Conservation (phyloP, 2,888 invertebrate species). For the Lasioglossum vierecki region DNA sequence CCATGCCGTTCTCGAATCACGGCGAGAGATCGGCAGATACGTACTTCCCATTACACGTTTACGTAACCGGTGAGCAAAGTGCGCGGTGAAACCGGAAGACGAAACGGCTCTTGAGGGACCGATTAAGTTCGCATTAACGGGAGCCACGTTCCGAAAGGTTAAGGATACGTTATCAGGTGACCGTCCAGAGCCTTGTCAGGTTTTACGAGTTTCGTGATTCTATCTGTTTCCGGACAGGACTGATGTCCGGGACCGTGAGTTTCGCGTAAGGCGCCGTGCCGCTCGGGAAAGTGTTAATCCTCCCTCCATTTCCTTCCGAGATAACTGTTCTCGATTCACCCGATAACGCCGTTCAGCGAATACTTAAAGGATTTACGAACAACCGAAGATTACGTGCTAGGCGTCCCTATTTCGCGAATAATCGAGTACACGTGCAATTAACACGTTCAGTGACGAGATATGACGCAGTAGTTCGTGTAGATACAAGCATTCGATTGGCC, state of each 20-base stretch:
- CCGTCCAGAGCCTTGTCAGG: background rate
- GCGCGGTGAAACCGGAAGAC: slow-evolving; percentile 1
- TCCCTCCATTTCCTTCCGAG: slow-evolving; percentile 8
- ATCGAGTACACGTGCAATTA: background rate
- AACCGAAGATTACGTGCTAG: background rate
- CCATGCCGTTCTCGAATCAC: slow-evolving; percentile 8
- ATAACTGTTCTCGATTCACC: background rate
- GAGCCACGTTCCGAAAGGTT: background rate
- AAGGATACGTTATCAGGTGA: slow-evolving; percentile 17
- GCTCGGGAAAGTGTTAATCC: background rate
- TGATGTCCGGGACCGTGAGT: slow-evolving; percentile 8
- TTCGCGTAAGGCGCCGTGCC: background rate
- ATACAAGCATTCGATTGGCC: too few relatives aligned
- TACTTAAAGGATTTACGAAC: background rate
- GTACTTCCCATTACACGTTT: slow-evolving; percentile 28
- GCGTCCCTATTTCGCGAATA: background rate
- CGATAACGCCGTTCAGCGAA: background rate
- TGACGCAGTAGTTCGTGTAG: background rate
- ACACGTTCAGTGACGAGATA: background rate
- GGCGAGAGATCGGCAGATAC: slow-evolving; percentile 6
- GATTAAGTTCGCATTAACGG: slow-evolving; percentile 48
- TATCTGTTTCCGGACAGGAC: slow-evolving; percentile 22
- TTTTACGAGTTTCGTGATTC: slow-evolving; percentile 39
- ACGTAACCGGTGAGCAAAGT: slow-evolving; percentile 16
- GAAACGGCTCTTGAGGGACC: background rate